Evolutionary conservation across 1,140 invertebrate species (phyloP).

Genomic region (Ruditapes philippinarum): DNA sequence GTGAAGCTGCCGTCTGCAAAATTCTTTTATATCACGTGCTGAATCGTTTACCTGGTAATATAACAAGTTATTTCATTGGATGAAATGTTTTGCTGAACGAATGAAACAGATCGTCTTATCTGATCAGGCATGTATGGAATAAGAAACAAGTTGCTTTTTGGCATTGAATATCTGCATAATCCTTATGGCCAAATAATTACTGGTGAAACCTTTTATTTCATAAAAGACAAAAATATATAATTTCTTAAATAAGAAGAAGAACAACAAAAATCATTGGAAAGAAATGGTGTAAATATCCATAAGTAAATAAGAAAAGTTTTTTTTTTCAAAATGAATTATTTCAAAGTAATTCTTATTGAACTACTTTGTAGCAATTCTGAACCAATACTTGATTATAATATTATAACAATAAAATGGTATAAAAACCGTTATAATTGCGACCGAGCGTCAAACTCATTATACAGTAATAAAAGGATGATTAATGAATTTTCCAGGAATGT

Average conservation of each 20-base stretch:
- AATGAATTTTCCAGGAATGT: not conserved
- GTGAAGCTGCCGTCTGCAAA: conserved; percentile 20
- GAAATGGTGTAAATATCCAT: no score
- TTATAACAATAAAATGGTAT: no score
- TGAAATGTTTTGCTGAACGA: not conserved
- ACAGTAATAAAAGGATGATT: not conserved
- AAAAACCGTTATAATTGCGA: not conserved
- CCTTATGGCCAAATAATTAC: no score
- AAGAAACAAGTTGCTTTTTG: not conserved
- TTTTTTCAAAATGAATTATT: no score
- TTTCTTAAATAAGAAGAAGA: no score
- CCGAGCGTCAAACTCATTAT: not conserved
- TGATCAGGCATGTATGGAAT: not conserved
- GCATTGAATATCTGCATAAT: not conserved
- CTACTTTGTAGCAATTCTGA: no score
- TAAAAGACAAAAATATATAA: no score
- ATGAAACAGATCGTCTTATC: conserved; percentile 6
- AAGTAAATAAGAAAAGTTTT: no score
- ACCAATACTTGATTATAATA: no score
- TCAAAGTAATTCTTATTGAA: no score
- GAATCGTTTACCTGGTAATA: not conserved
- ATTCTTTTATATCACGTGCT: conserved; percentile 14
- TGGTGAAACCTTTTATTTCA: no score
- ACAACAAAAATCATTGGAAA: no score
- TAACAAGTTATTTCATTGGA: conserved; percentile 21